Evolutionary conservation across 2,797 vertebrate genomes (phyloP).

Genomic region (Psittacula derbiana): DNA sequence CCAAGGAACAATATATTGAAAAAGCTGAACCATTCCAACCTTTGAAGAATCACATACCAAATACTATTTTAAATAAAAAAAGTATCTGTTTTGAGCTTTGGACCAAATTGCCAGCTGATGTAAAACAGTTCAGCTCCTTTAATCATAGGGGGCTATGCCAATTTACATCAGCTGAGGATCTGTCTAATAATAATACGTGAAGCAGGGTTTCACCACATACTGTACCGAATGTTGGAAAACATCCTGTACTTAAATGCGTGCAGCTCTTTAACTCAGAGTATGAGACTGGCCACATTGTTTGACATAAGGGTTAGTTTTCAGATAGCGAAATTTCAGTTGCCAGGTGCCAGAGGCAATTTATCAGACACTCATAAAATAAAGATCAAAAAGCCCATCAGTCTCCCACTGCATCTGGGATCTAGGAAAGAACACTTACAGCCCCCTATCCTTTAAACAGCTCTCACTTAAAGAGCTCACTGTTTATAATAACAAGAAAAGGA

Average conservation of each 20-base stretch:
- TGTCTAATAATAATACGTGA: constrained; percentile 51
- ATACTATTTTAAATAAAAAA: constrained; percentile 71
- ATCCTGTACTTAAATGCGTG: constrained; percentile 67
- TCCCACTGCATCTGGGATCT: constrained; percentile 79
- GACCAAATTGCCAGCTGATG: constrained; percentile 53
- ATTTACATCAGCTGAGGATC: constrained; percentile 64
- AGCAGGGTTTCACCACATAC: constrained; percentile 49
- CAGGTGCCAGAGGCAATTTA: constrained; percentile 84
- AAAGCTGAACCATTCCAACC: constrained; percentile 11
- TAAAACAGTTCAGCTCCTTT: constrained; percentile 64
- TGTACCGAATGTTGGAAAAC: constrained; percentile 65
- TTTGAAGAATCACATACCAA: constrained; percentile 59
- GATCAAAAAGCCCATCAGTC: constrained; percentile 81
- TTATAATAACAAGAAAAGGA: constrained; percentile 87
- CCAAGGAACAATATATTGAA: background rate
- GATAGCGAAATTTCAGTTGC: constrained; percentile 82
- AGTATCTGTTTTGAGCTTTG: constrained; percentile 51
- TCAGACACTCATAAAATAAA: constrained; percentile 82
- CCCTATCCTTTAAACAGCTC: constrained; percentile 83
- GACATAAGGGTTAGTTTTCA: constrained; percentile 80
- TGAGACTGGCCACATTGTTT: constrained; percentile 76
- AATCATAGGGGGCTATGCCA: constrained; percentile 40
- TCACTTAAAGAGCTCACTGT: constrained; percentile 85
- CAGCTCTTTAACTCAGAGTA: constrained; percentile 63
- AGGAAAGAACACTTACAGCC: constrained; percentile 79